Evolutionary conservation across 2,797 vertebrate genomes (phyloP), one percentile per base, ranked within the genome.

Genomic region (Tokudaia tokunoshimensis): DNA sequence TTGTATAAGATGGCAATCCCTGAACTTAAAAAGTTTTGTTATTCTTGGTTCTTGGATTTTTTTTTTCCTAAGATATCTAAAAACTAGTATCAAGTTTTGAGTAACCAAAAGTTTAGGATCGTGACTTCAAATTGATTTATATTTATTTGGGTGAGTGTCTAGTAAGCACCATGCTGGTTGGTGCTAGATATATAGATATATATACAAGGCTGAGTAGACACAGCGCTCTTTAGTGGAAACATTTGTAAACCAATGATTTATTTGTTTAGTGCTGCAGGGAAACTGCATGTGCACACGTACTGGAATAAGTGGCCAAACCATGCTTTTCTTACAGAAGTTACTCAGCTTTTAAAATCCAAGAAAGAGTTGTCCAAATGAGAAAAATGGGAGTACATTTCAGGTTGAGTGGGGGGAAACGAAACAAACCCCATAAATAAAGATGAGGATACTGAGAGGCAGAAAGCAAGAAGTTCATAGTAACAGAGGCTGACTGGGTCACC

Each of bases 21-120:
- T 93, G 59, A 91, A 94, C 29, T 85, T 89, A 41, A 57, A 94
- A 82, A 89, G 55, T 52, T 52, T 47, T 83, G 41, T 86, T 96
- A 67, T 82, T 91, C 31, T 29, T 78, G 22, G 14, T 76, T 80
- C 20, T 47, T 89, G 84, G 84, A 24, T 44, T 3, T 85, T n/a
- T 82, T 65, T n/a, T 52, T 20, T 82, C 6, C 55, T 86, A 22
- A 65, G 85, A 89, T 52, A 57, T 74, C 85, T 89, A n/a, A 52
- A 34, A 95, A 67, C 78, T 86, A 20, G 63, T 61, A 34, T 70
- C 31, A 57, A 91, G 24, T 78, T 83, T 84, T 89, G 20, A 91
- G 78, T 88, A 96, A 65, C 13, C 31, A 26, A 59, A 75, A 70
- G 75, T 84, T 85, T 94, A 92, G n/a, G 22, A 50, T 80, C 7